Percentiles rank a stretch among this genome's conserved stretches.
phyloP scores from a whole-genome alignment of 2,888 invertebrate genomes.

The Gymnosoma rotundatum region DNA sequence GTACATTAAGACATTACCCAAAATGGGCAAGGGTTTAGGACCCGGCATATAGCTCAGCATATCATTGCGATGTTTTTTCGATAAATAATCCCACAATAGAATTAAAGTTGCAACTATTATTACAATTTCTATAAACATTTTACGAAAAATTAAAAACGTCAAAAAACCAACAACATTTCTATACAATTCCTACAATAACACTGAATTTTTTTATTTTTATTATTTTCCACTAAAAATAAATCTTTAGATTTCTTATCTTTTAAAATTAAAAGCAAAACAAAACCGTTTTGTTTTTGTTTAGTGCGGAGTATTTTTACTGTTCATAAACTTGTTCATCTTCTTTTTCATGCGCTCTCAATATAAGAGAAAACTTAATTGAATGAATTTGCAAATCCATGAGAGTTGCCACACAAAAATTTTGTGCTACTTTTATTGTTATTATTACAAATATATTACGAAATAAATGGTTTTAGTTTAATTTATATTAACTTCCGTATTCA shows the following conservation, averaged over 20 bases:
- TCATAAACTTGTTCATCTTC: too few relatives aligned
- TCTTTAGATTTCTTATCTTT: slow-evolving; percentile 10
- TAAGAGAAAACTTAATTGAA: too few relatives aligned
- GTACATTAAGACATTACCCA: slow-evolving; percentile 76
- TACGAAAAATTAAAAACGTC: background rate
- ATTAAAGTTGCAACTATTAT: slow-evolving; percentile 71
- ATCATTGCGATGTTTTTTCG: slow-evolving; percentile 76
- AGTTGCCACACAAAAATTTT: too few relatives aligned
- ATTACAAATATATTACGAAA: too few relatives aligned
- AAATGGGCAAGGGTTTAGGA: slow-evolving; percentile 74
- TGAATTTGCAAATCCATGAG: too few relatives aligned
- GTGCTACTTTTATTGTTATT: too few relatives aligned
- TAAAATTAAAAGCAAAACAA: too few relatives aligned
- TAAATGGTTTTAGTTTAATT: too few relatives aligned
- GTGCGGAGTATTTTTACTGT: background rate
- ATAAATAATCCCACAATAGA: slow-evolving; percentile 75
- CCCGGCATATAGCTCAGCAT: slow-evolving; percentile 75
- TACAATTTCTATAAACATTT: slow-evolving; percentile 74
- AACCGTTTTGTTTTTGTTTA: background rate
- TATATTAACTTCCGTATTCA: too few relatives aligned
- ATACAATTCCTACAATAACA: background rate
- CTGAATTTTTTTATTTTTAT: slow-evolving; percentile 7
- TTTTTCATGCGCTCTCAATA: too few relatives aligned
- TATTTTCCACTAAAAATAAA: background rate
- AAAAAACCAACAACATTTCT: slow-evolving; percentile 16